Base-by-base conservation (phyloP, 2,113 vertebrate species). In the Stictonetta naevosa region DNA sequence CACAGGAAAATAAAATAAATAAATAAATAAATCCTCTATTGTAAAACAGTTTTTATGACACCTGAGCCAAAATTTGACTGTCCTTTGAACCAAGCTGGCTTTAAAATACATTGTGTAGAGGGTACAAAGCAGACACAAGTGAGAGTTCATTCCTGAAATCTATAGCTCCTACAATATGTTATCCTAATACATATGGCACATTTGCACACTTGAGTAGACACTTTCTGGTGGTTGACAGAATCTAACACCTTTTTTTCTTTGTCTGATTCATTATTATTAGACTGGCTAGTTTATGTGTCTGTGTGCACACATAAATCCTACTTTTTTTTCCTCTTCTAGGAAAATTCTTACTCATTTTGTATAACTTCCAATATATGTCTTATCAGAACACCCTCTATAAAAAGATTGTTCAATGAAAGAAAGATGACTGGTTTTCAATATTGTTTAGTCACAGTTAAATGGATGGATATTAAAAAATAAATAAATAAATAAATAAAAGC, bases 161-260 rank as follows among this genome's bases (percentile, higher is more conserved):
- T 92, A 58, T 50, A 90, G 79, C 21, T 84, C 44, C 28, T 62
- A 55, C 66, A 90, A 88, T 88, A 75, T 82, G 83, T 89, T 80
- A 79, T 79, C 23, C 73, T 78, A 92, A 68, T 40, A 72, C 58
- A 84, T 84, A 92, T 11, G 94, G 66, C 73, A 84, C 80, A 88
- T 92, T 96, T 95, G 31, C 93, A 96, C 93, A 93, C 93, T 95
- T 88, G 80, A 94, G 28, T 69, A 66, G 83, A 82, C 69, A 58
- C 92, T 96, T 97, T 94, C 95, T 96, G 88, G 66, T 73, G 19
- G 73, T 4, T 92, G 90, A 96, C 93, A 96, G 69, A 92, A 91
- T 59, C 60, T 91, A 96, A 90, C 73, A 88, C 58, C 33, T 60
- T 91, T 86, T 90, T 80, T 86, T 62, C 73, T 88, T 93, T 88